phyloP scores from a whole-genome alignment of 2,113 vertebrate genomes.

The Sphaerodactylus townsendi region DNA sequence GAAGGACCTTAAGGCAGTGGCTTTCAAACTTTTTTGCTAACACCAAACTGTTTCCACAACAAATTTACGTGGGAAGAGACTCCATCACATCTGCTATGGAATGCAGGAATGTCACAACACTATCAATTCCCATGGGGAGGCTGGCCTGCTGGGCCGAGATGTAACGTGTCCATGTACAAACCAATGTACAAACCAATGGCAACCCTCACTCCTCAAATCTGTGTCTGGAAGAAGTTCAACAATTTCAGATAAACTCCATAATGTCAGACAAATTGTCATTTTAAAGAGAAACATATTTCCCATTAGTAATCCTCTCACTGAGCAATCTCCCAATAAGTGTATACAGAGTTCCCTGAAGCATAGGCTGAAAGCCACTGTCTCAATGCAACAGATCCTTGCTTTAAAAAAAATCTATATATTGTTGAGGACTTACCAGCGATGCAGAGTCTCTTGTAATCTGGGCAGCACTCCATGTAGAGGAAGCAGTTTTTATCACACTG shows the following conservation, averaged over 20 bases:
- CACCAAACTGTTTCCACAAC: background rate
- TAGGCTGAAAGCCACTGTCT: background rate
- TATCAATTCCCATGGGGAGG: background rate
- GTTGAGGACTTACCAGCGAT: slow-evolving; percentile 79
- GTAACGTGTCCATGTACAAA: background rate
- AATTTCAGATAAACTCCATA: background rate
- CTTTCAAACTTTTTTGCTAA: background rate
- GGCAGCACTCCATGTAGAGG: slow-evolving; percentile 89
- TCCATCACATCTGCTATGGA: background rate
- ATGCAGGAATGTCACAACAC: background rate
- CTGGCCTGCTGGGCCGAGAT: background rate
- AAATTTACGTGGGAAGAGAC: background rate
- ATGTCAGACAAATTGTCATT: background rate
- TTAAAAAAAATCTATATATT: slow-evolving; percentile 1
- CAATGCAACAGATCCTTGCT: background rate
- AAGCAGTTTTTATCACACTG: slow-evolving; percentile 93
- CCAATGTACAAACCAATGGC: background rate
- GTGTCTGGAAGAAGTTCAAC: background rate
- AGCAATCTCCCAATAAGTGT: background rate
- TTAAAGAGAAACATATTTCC: background rate
- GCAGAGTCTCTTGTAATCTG: slow-evolving; percentile 85
- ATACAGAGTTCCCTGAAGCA: background rate
- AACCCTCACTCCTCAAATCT: background rate
- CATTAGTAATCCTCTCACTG: background rate
- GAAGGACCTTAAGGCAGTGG: background rate